Evolutionary conservation across 2,888 invertebrate species (phyloP).

Genomic region (Drosophila meridiana): DNA sequence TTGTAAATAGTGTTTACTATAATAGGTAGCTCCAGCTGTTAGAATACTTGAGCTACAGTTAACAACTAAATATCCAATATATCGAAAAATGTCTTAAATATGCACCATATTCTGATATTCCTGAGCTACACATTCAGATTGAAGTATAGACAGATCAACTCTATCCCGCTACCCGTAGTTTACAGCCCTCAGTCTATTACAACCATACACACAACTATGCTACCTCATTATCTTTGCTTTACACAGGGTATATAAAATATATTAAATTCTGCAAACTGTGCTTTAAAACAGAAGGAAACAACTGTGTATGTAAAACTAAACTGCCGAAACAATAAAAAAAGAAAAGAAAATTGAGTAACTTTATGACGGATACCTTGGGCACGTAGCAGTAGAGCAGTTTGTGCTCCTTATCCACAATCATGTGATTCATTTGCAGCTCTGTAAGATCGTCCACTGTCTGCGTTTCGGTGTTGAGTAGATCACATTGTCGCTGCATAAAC

Average conservation of each 20-base stretch:
- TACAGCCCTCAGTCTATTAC: neutral
- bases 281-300: constrained; percentile 7
- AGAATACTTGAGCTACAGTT: neutral
- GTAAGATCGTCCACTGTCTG: constrained; percentile 85
- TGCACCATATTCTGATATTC: too few species aligned
- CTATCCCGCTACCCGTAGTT: neutral
- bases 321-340: constrained; percentile 10
- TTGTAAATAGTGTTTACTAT: neutral
- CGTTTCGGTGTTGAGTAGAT: constrained; percentile 85
- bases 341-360: constrained; percentile 15
- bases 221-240: neutral
- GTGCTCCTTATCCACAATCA: constrained; percentile 93
- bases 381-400: constrained; percentile 96
- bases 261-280: constrained; percentile 13
- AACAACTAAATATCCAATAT: too few species aligned
- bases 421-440: constrained; percentile 89
- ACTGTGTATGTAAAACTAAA: constrained; percentile 21
- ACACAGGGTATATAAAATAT: constrained; percentile 5
- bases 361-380: constrained; percentile 91
- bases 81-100: neutral
- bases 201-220: neutral
- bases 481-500: constrained; percentile 88
- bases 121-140: too few species aligned
- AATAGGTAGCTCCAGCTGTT: neutral
- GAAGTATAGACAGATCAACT: neutral